Base-by-base conservation (phyloP, 1,140 invertebrate genomes). In the Meloidogyne floridensis region DNA sequence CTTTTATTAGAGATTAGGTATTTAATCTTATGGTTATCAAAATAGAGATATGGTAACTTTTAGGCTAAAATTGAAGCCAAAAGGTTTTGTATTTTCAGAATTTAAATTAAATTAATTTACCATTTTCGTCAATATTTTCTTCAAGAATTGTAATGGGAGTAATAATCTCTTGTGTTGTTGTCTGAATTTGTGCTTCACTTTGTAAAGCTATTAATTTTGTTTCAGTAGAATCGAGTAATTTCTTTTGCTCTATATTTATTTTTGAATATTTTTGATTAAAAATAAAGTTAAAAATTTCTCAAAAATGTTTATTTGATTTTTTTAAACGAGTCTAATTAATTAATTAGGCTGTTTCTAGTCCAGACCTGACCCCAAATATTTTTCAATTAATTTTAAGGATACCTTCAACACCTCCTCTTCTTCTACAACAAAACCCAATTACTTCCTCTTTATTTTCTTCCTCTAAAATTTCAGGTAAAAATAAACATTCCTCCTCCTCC, bases 401-500 rank as follows among this genome's bases (percentile, higher is more conserved):
- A 65, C n/a, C n/a, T n/a, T n/a, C n/a, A 13, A 13, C 13, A 56
- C 13, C 13, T 13, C 13, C 13, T 13, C 13, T 56, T 13, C 13
- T 65, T n/a, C 3, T 65, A 65, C 56, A 65, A 65, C 56, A 65
- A n/a, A 65, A 65, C 0, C 56, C 56, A 2, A 65, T n/a, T 4
- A 65, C 6, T 65, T 65, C 56, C 15, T n/a, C 56, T n/a, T n/a
- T n/a, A 47, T 47, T 47, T 6, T 47, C 56, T 65, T 65, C 56
- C 15, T 65, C 13, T 65, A 65, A 65, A 75, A 69, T 65, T 42
- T 77, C 75, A 11, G 32, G 51, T 53, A 54, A 42, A 43, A 20
- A 54, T 20, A 42, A 15, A 77, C 75, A 77, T n/a, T n/a, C n/a
- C n/a, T n/a, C n/a, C n/a, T 56, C 47, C 11, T 77, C 75, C 15